Evolutionary conservation across 2,797 vertebrate species (phyloP).

Genomic region (Hoplostethus atlanticus): DNA sequence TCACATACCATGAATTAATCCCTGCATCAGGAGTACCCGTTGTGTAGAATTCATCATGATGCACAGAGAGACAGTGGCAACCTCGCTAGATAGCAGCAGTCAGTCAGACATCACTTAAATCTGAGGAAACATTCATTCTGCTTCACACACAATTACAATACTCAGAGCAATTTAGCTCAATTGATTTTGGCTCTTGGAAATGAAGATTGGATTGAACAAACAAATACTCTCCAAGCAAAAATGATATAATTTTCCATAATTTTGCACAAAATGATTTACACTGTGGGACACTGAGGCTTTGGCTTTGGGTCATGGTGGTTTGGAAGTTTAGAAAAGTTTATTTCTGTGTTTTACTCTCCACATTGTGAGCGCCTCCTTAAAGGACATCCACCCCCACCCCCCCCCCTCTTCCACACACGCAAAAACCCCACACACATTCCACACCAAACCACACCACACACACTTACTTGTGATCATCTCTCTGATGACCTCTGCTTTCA

Average conservation of each 20-base stretch:
- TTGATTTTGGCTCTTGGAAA: constrained; percentile 35
- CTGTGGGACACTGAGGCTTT: constrained; percentile 5
- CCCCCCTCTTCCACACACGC: not conserved
- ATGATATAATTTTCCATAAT: constrained; percentile 39
- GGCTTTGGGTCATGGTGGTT: constrained; percentile 40
- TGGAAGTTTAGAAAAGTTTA: constrained; percentile 32
- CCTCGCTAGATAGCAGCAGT: constrained; percentile 20
- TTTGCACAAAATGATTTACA: constrained; percentile 5
- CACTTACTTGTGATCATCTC: constrained; percentile 74
- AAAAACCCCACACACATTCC: constrained; percentile 33
- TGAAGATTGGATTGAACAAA: constrained; percentile 24
- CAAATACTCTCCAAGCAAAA: constrained; percentile 25
- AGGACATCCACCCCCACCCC: not conserved
- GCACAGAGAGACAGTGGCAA: constrained; percentile 4
- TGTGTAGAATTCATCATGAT: not conserved
- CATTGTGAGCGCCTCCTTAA: constrained; percentile 14
- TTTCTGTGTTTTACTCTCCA: constrained; percentile 20
- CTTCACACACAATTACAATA: constrained; percentile 44
- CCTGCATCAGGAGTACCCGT: not conserved
- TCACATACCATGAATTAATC: not conserved
- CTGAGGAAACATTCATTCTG: constrained; percentile 44
- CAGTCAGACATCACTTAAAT: constrained; percentile 47
- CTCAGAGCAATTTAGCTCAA: constrained; percentile 42
- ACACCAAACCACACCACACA: constrained; percentile 36
- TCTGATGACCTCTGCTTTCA: constrained; percentile 84